phyloP scores from a whole-genome alignment of 2,113 vertebrate genomes.

The Ploceus nigricollis region DNA sequence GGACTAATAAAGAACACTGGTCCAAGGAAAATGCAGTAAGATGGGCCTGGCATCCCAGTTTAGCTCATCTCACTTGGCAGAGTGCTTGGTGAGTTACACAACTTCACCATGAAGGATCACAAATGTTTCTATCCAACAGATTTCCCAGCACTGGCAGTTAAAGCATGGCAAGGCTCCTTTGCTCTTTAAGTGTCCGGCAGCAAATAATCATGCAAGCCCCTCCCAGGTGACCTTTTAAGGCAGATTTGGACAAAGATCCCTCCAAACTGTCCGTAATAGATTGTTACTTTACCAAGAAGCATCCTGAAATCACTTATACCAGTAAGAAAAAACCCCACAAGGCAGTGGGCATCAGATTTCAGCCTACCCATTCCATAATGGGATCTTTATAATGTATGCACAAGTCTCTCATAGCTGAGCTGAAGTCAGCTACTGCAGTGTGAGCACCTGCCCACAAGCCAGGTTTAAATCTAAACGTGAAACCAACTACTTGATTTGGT shows the following conservation, averaged over 20 bases:
- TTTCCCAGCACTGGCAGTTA: not conserved
- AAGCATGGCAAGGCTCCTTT: not conserved
- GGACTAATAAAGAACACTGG: not conserved
- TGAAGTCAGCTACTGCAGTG: not conserved
- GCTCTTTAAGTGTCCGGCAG: not conserved
- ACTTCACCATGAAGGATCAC: not conserved
- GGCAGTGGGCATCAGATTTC: not conserved
- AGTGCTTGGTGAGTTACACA: not conserved
- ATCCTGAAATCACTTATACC: not conserved
- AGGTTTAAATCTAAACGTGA: not conserved
- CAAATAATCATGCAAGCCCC: not conserved
- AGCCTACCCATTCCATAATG: not conserved
- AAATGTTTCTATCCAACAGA: not conserved
- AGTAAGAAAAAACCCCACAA: not conserved
- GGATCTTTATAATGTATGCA: not conserved
- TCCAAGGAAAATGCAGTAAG: not conserved
- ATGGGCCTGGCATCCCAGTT: not conserved
- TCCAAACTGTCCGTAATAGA: not conserved
- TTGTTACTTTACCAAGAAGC: not conserved
- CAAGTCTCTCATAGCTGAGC: not conserved
- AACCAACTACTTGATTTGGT: not conserved
- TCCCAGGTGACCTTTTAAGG: not conserved
- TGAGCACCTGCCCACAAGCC: not conserved
- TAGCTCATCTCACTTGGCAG: not conserved
- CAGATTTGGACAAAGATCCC: not conserved